Conservation (phyloP, 2,797 vertebrate species). For the Momotus momota region DNA sequence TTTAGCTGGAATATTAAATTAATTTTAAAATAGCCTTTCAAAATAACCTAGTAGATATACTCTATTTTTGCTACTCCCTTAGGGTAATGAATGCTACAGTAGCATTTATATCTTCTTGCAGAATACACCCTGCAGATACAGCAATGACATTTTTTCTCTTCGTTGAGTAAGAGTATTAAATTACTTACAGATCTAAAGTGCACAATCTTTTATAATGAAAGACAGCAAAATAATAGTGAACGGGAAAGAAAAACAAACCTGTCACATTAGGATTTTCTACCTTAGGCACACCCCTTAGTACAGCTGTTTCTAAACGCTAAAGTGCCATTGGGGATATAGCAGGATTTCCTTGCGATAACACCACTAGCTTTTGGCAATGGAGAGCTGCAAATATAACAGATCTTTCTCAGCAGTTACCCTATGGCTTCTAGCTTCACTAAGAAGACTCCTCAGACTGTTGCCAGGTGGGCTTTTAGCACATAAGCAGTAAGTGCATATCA, state of each 20-base stretch:
- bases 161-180: not conserved
- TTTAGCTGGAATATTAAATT: constrained; percentile 23
- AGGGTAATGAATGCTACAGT: not conserved
- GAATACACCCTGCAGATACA: not conserved
- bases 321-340: not conserved
- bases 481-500: not conserved
- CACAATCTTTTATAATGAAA: not conserved
- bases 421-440: not conserved
- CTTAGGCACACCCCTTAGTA: not conserved
- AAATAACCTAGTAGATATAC: not conserved
- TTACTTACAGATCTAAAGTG: not conserved
- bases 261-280: not conserved
- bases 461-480: not conserved
- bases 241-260: not conserved
- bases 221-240: not conserved
- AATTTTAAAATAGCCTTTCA: constrained; percentile 20
- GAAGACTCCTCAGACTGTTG: not conserved
- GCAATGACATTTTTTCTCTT: not conserved
- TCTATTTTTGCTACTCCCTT: not conserved
- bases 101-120: constrained; percentile 12
- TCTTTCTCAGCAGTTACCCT: not conserved
- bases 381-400: not conserved
- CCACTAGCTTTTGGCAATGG: not conserved
- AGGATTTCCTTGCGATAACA: not conserved
- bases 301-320: not conserved